These are phyloP conservation scores for Trichacis sp. DNA, from an alignment of 2,888 invertebrate species.

Conservation along the genomic window DNA sequence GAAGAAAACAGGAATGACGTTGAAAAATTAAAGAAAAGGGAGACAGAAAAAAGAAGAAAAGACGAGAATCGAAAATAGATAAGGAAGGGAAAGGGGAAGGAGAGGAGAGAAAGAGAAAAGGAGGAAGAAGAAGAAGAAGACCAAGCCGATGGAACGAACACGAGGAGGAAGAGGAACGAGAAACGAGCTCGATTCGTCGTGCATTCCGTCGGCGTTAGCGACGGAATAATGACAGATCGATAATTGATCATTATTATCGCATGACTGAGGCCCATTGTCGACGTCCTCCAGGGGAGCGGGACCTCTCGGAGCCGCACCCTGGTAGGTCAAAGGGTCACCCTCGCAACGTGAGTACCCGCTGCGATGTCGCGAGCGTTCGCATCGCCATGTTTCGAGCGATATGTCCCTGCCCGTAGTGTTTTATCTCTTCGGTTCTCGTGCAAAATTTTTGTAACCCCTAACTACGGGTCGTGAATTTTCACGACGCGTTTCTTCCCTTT, in stretches of 20 bases:
- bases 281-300: slow-evolving; percentile 48
- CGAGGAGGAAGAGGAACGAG: slow-evolving; percentile 22
- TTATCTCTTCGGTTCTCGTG: slow-evolving; percentile 10
- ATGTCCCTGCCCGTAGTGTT: slow-evolving; percentile 28
- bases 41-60: too few relatives aligned
- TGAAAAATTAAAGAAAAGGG: too few relatives aligned
- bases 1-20: too few relatives aligned
- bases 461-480: too few relatives aligned
- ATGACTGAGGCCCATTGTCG: slow-evolving; percentile 61
- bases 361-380: slow-evolving; percentile 63
- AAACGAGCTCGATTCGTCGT: slow-evolving; percentile 59
- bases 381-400: slow-evolving; percentile 29
- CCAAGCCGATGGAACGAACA: too few relatives aligned
- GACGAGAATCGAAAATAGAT: too few relatives aligned
- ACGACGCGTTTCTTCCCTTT: slow-evolving; percentile 6
- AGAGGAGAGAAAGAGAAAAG: slow-evolving; percentile 13
- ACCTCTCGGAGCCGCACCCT: slow-evolving; percentile 58
- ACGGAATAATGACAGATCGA: slow-evolving; percentile 64
- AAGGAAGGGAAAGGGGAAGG: neutral
- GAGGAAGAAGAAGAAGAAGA: slow-evolving; percentile 1
- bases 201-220: slow-evolving; percentile 59
- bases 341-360: slow-evolving; percentile 61
- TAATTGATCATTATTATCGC: slow-evolving; percentile 67
- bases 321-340: slow-evolving; percentile 57
- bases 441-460: too few relatives aligned